A percentile compares a stretch with the other conserved stretches of the same genome.
These are phyloP conservation scores for Cyprinodon variegatus DNA, from an alignment of 2,113 vertebrate species.

Conservation along the genomic window DNA sequence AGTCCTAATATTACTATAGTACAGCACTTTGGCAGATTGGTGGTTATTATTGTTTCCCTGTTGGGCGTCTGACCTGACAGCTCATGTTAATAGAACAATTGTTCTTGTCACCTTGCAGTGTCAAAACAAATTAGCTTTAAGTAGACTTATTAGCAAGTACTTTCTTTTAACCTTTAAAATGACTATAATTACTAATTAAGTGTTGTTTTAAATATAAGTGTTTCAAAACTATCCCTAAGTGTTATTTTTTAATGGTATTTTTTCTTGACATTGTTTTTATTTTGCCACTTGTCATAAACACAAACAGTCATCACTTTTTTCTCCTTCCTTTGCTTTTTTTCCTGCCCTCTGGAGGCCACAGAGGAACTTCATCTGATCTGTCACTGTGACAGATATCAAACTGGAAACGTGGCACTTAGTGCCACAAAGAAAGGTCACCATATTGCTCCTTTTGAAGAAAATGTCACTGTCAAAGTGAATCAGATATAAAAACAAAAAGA, in stretches of 20 bases:
- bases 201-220: background rate
- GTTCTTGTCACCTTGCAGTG: too few species aligned
- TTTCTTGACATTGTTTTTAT: background rate
- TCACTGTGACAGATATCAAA: slow-evolving; percentile 50
- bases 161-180: too few species aligned
- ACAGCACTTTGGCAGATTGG: too few species aligned
- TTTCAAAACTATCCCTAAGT: background rate
- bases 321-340: slow-evolving; percentile 25
- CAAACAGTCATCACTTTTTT: slow-evolving; percentile 17
- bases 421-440: slow-evolving; percentile 67
- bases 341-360: slow-evolving; percentile 12
- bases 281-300: slow-evolving; percentile 3
- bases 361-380: slow-evolving; percentile 42
- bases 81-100: too few species aligned
- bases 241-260: background rate
- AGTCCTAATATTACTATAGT: too few species aligned
- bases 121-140: too few species aligned
- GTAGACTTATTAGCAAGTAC: too few species aligned
- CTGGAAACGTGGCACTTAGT: slow-evolving; percentile 49
- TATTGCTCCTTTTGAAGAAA: slow-evolving; percentile 62
- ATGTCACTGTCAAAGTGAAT: slow-evolving; percentile 64
- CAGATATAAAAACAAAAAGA: slow-evolving; percentile 42
- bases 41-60: too few species aligned
- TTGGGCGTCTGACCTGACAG: too few species aligned
- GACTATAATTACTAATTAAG: background rate